Evolutionary conservation across 2,797 vertebrate species (phyloP).

Genomic region (Paedocypris micromegethes): DNA sequence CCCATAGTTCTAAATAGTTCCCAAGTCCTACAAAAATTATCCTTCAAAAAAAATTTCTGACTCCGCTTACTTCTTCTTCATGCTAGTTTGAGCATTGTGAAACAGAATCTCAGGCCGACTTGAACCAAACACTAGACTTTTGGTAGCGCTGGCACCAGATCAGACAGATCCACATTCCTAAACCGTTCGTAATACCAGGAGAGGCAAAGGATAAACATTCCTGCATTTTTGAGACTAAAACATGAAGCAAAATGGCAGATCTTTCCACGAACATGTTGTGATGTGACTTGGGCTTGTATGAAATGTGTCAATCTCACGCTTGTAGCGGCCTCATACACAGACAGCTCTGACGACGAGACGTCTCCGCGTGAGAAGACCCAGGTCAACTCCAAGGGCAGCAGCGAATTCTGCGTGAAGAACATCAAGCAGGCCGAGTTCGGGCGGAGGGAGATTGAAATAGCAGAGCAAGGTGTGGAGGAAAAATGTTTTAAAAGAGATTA

Average conservation of each 20-base stretch:
- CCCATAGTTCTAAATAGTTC: too few relatives aligned
- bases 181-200: constrained; percentile 25
- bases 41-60: constrained; percentile 4
- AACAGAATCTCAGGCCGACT: constrained; percentile 29
- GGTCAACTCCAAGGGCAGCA: constrained; percentile 91
- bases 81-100: constrained; percentile 18
- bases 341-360: constrained; percentile 96
- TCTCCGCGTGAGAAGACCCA: constrained; percentile 94
- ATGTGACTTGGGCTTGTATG: too few relatives aligned
- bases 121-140: constrained; percentile 19
- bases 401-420: constrained; percentile 98
- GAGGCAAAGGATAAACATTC: constrained; percentile 35
- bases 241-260: background rate
- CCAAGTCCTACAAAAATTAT: background rate
- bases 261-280: background rate
- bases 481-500: background rate
- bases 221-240: constrained; percentile 17
- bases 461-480: constrained; percentile 82
- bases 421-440: constrained; percentile 98
- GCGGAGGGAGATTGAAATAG: constrained; percentile 95
- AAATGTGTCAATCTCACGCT: constrained; percentile 2
- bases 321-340: constrained; percentile 93
- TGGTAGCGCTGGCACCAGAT: constrained; percentile 19
- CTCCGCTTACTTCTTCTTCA: constrained; percentile 8
- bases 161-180: constrained; percentile 22